phyloP scores from a whole-genome alignment of 2,888 invertebrate species.

The Conchocele bisecta region DNA sequence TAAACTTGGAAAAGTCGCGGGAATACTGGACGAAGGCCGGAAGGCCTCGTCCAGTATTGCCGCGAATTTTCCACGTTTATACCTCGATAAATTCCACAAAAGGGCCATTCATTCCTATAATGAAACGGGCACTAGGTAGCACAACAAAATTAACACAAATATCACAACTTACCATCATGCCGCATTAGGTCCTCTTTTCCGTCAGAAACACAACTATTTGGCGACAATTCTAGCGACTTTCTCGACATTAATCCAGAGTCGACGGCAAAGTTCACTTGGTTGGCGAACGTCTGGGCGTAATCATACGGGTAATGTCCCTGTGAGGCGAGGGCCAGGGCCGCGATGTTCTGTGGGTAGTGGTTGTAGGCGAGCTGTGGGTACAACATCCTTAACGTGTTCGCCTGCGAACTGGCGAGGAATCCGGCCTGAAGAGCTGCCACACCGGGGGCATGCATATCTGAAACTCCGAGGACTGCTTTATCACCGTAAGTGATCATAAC shows the following conservation, averaged over 20 bases:
- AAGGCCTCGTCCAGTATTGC: too few species aligned
- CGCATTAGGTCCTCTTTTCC: constrained; percentile 53
- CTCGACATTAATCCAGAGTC: constrained; percentile 37
- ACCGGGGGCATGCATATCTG: constrained; percentile 47
- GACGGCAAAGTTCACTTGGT: constrained; percentile 51
- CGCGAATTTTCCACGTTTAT: too few species aligned
- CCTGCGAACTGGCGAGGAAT: constrained; percentile 48
- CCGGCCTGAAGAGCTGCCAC: too few species aligned
- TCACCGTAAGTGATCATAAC: constrained; percentile 53
- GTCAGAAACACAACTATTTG: constrained; percentile 54
- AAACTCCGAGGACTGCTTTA: constrained; percentile 45
- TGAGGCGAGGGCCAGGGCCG: constrained; percentile 53
- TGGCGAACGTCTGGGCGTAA: constrained; percentile 51
- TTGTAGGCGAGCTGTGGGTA: constrained; percentile 54
- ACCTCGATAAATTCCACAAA: too few species aligned
- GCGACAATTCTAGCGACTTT: constrained; percentile 53
- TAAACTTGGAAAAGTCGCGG: too few species aligned
- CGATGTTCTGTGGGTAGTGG: constrained; percentile 53
- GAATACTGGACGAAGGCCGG: too few species aligned
- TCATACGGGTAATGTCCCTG: constrained; percentile 58
- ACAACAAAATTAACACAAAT: too few species aligned
- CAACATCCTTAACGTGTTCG: constrained; percentile 54
- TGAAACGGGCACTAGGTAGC: too few species aligned
- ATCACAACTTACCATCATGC: constrained; percentile 52
- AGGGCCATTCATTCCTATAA: too few species aligned